These are phyloP conservation scores for Parascotia fuliginaria DNA, from an alignment of 2,888 invertebrate species.

Conservation along the genomic window DNA sequence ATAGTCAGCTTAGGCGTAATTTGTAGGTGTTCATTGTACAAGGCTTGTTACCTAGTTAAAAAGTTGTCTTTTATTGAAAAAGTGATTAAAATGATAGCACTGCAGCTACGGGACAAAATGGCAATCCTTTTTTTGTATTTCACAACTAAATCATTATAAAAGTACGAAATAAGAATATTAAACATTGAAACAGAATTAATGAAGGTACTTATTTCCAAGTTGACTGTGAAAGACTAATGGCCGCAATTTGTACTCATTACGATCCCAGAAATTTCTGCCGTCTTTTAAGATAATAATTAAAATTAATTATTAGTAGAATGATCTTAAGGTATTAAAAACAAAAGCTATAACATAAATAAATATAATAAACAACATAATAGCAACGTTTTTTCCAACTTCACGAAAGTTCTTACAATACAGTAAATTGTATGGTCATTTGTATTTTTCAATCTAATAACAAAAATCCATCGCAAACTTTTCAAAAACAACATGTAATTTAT, in stretches of 20 bases:
- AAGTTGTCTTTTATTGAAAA: too few species aligned
- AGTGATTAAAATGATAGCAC: too few species aligned
- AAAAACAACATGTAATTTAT: too few species aligned
- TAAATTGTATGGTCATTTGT: too few species aligned
- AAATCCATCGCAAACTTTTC: too few species aligned
- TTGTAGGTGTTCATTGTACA: too few species aligned
- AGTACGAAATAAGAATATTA: constrained; percentile 9
- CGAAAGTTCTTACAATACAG: too few species aligned
- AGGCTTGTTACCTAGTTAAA: too few species aligned
- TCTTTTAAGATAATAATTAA: constrained; percentile 12
- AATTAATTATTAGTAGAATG: constrained; percentile 7
- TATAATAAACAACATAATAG: neutral
- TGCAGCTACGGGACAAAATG: neutral
- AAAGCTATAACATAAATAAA: neutral
- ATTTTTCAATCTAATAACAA: too few species aligned
- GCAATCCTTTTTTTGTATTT: neutral
- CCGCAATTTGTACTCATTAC: constrained; percentile 18
- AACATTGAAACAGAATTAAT: constrained; percentile 18
- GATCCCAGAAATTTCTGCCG: constrained; percentile 7
- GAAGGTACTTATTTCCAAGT: constrained; percentile 15
- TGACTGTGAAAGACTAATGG: constrained; percentile 16
- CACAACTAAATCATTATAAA: constrained; percentile 2
- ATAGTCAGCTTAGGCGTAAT: too few species aligned
- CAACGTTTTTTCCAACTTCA: too few species aligned
- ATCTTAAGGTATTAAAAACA: neutral